Base-by-base conservation (phyloP, 1,140 invertebrate species). In the Oedothorax gibbosus region DNA sequence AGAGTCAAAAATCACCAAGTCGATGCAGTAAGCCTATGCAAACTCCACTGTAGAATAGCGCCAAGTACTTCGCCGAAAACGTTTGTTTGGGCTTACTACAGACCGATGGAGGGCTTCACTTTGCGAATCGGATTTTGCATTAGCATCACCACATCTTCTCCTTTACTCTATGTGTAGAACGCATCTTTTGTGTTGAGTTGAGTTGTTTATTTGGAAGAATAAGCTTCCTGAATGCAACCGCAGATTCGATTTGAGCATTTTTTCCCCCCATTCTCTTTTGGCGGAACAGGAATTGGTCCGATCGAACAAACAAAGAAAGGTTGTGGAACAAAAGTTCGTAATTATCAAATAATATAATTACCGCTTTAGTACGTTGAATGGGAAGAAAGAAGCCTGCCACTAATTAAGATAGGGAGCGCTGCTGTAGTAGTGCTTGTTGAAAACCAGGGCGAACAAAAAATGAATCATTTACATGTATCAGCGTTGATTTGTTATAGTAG, bases 261-360 rank as follows among this genome's bases (percentile, higher is more conserved):
- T 60, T 49, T 56, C 9, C n/a, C 15, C 20, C 56, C 12, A 57
- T 57, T 20, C 11, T 49, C 21, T 60, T 65, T 53, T 62, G 9
- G 14, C 35, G 60, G 56, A 75, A 75, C 60, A 62, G 75, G 75
- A 77, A 77, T 77, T 54, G 72, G 54, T 53, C 75, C 75, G 60
- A 77, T 77, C 75, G 75, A 77, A 77, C 79, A 81, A 81, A 81
- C 79, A 81, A 81, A 80, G 54, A 81, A 81, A 60, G 15, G 20
- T 50, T 62, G 21, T 15, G 50, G 54, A 66, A 71, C 21, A 77
- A 65, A 71, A 56, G 79, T 62, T 68, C n/a, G 66, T 81, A 81
- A 81, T 81, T 81, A 81, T 81, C 79, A 72, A 81, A 81, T 81
- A 81, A 81, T 81, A 68, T 81, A 81, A 81, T 81, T 81, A 81